A percentile compares a stretch with the other conserved stretches of the same genome.
Conservation (phyloP, 2,113 vertebrate genomes). For the Phalacrocorax aristotelis region DNA sequence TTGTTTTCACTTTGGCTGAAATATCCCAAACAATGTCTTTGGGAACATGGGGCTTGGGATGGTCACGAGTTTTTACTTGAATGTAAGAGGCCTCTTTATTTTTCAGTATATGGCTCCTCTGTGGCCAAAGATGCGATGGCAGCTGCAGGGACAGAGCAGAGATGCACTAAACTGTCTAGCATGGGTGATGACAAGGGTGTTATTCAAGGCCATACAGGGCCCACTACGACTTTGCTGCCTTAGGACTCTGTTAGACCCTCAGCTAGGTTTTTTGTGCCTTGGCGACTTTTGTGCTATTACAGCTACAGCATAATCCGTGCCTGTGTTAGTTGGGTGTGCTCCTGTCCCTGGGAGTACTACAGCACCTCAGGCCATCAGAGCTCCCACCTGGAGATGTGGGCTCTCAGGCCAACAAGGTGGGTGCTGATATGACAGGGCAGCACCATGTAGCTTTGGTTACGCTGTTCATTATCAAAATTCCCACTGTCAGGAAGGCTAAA, state of each 20-base stretch:
- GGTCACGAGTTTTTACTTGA: background rate
- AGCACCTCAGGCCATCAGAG: background rate
- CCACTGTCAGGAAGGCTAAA: background rate
- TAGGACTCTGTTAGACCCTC: background rate
- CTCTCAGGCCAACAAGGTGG: background rate
- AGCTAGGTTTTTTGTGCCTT: background rate
- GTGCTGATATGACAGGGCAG: accelerated
- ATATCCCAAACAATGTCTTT: background rate
- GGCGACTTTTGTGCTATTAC: background rate
- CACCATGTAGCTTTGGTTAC: background rate
- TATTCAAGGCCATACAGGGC: background rate
- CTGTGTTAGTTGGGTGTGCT: background rate
- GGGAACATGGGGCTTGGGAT: background rate
- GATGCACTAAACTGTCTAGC: background rate
- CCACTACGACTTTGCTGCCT: background rate
- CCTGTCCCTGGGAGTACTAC: background rate
- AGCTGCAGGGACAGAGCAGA: background rate
- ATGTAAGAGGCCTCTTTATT: background rate
- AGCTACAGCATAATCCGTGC: accelerated
- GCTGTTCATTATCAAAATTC: background rate
- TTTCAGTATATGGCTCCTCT: background rate
- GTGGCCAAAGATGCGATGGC: background rate
- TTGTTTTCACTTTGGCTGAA: background rate
- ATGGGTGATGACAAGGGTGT: background rate
- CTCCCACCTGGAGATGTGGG: background rate